A percentile compares a stretch with the other conserved stretches of the same genome.
Evolutionary conservation across 1,140 invertebrate species (phyloP).

Genomic region (Trinorchestia longiramus): DNA sequence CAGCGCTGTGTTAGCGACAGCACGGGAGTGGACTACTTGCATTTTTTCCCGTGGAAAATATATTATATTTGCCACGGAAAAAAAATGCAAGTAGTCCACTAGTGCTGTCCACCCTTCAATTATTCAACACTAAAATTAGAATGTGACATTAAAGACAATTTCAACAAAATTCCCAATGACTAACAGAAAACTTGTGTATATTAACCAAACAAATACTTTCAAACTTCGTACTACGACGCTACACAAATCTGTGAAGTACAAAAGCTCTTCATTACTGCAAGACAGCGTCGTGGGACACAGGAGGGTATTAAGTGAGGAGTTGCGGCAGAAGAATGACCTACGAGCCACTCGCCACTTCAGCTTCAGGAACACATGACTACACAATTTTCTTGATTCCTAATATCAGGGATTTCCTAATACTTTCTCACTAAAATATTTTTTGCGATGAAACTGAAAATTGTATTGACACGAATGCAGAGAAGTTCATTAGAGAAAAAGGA

Average conservation of each 20-base stretch:
- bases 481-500: background rate
- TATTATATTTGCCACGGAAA: too few species aligned
- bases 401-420: too few species aligned
- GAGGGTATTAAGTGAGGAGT: background rate
- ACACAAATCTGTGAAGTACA: background rate
- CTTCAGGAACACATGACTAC: background rate
- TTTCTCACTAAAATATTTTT: background rate
- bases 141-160: background rate
- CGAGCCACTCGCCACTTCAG: slow-evolving; percentile 26
- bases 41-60: too few species aligned
- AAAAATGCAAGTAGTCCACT: too few species aligned
- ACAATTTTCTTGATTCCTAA: background rate
- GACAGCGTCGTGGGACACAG: background rate
- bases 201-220: background rate
- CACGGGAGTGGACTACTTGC: too few species aligned
- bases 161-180: background rate
- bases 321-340: background rate
- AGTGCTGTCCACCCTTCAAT: too few species aligned
- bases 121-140: too few species aligned
- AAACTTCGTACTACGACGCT: background rate
- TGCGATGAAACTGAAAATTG: background rate
- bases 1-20: too few species aligned
- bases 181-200: background rate
- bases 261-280: background rate
- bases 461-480: background rate